A percentile compares a stretch with the other conserved stretches of the same genome.
Evolutionary conservation across 2,113 vertebrate genomes (phyloP).

Genomic region (Brachirus orientalis): DNA sequence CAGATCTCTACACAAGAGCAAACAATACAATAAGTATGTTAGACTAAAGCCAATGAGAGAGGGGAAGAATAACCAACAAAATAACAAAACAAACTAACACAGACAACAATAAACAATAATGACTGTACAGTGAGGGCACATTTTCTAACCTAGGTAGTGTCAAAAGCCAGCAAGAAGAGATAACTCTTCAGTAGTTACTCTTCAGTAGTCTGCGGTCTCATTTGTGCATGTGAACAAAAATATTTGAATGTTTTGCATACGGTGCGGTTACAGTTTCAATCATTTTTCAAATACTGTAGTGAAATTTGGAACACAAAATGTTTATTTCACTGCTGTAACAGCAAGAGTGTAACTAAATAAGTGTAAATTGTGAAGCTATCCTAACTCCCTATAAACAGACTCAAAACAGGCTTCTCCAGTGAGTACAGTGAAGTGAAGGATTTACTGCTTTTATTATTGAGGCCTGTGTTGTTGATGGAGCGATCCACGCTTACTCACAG

Average conservation of each 20-base stretch:
- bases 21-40: too few species aligned
- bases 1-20: constrained; percentile 57
- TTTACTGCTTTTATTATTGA: constrained; percentile 66
- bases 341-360: constrained; percentile 29
- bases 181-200: too few species aligned
- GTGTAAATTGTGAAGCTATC: constrained; percentile 49
- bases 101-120: too few species aligned
- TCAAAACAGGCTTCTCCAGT: constrained; percentile 6
- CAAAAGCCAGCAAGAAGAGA: too few species aligned
- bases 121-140: too few species aligned
- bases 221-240: too few species aligned
- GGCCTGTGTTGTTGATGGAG: constrained; percentile 62
- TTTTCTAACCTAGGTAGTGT: too few species aligned
- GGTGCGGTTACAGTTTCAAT: constrained; percentile 1
- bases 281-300: not conserved
- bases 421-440: constrained; percentile 44
- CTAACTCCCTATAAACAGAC: constrained; percentile 42
- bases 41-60: too few species aligned
- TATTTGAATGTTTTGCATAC: constrained; percentile 4
- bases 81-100: too few species aligned
- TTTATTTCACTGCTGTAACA: constrained; percentile 19
- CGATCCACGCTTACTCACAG: constrained; percentile 64
- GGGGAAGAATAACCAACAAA: too few species aligned
- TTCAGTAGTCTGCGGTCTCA: not conserved
- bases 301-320: constrained; percentile 3